Conservation (phyloP, 2,113 vertebrate species). For the Tragelaphus scriptus region DNA sequence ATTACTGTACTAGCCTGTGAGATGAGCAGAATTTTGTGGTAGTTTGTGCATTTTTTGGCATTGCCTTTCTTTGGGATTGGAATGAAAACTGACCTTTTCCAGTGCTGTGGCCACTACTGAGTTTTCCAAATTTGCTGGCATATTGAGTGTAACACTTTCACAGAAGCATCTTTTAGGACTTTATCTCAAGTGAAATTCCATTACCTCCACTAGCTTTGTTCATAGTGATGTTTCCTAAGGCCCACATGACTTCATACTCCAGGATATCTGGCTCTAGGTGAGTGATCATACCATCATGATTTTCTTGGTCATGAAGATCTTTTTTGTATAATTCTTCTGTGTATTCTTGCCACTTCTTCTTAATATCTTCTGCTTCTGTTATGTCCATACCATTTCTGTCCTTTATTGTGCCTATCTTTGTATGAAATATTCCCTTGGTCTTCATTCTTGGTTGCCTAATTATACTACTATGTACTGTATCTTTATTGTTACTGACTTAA, state of each 20-base stretch:
- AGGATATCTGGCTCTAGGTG: not conserved
- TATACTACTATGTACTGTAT: not conserved
- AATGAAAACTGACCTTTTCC: not conserved
- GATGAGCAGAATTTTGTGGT: rapidly evolving
- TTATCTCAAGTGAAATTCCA: not conserved
- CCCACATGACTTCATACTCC: not conserved
- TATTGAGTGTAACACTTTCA: not conserved
- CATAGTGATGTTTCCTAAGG: not conserved
- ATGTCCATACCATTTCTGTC: not conserved
- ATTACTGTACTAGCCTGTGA: not conserved
- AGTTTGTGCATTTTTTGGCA: not conserved
- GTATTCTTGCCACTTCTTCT: not conserved
- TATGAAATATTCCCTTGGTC: not conserved
- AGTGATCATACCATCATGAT: not conserved
- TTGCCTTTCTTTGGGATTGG: not conserved
- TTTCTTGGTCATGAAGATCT: not conserved
- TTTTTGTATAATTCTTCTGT: not conserved
- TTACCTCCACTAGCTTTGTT: not conserved
- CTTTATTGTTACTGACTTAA: no score
- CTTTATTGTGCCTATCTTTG: not conserved
- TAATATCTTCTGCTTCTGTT: not conserved
- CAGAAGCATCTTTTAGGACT: not conserved
- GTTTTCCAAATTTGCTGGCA: not conserved
- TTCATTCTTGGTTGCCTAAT: not conserved
- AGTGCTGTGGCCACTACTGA: not conserved